Evolutionary conservation across 2,113 vertebrate genomes (phyloP).

Genomic region (Cinclus mexicanus): DNA sequence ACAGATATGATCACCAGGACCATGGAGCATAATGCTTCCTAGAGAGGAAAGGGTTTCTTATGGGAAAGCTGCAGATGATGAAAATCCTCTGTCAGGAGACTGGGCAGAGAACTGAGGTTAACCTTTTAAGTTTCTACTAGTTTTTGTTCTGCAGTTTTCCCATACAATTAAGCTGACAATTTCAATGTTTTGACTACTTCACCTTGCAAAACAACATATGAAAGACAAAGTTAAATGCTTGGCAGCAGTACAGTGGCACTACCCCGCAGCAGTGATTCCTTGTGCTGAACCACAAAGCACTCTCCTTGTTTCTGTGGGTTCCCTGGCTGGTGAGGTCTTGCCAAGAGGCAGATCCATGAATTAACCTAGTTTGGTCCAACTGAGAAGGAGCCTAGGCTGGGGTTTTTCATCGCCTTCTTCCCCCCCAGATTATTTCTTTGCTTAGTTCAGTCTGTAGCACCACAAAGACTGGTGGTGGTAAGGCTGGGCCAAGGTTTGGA

Average conservation of each 20-base stretch:
- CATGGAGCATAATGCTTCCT: background rate
- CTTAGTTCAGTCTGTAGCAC: background rate
- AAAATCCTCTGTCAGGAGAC: background rate
- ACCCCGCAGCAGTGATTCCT: background rate
- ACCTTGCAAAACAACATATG: background rate
- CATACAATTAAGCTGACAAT: background rate
- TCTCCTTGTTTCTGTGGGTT: background rate
- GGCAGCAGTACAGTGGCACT: background rate
- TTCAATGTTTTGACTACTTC: background rate
- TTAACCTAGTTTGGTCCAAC: background rate
- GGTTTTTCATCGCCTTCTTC: fast-evolving
- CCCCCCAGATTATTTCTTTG: background rate
- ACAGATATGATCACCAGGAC: background rate
- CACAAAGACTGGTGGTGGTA: background rate
- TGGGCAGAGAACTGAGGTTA: background rate
- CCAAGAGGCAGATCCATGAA: background rate
- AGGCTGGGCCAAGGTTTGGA: fast-evolving
- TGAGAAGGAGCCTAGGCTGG: background rate
- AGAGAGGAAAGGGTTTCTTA: background rate
- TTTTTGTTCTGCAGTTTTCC: background rate
- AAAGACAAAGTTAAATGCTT: background rate
- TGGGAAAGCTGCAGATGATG: background rate
- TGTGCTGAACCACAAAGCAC: background rate
- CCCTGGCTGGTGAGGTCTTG: background rate
- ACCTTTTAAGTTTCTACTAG: background rate